These are phyloP conservation scores for Chionoecetes opilio DNA, from an alignment of 1,140 invertebrate species.

Conservation along the genomic window DNA sequence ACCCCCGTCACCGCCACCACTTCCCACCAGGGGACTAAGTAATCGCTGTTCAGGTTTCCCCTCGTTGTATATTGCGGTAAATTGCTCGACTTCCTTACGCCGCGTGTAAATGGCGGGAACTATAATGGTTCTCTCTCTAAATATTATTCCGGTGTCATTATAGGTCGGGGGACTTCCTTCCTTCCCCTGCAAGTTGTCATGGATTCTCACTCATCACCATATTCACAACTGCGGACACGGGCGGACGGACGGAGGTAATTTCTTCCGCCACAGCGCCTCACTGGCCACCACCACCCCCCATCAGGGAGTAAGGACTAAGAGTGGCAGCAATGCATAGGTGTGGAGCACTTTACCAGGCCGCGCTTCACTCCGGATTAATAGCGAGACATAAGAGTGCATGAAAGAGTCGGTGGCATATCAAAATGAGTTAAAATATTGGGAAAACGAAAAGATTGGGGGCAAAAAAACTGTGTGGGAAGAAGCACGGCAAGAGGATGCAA, in stretches of 20 bases:
- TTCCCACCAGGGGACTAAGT: not conserved
- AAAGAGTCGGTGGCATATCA: too few relatives aligned
- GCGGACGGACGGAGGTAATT: slow-evolving; percentile 14
- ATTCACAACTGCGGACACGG: not conserved
- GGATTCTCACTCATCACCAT: not conserved
- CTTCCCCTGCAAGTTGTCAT: slow-evolving; percentile 13
- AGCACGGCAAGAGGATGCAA: too few relatives aligned
- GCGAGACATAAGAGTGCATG: too few relatives aligned
- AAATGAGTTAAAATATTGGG: too few relatives aligned
- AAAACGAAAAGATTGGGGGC: too few relatives aligned
- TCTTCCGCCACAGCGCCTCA: not conserved
- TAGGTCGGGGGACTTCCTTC: not conserved
- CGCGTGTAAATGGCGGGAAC: slow-evolving; percentile 14
- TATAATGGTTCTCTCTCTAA: not conserved
- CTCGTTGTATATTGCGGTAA: not conserved
- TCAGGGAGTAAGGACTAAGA: too few relatives aligned
- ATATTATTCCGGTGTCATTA: slow-evolving; percentile 30
- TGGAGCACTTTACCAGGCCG: too few relatives aligned
- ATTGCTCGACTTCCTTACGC: not conserved
- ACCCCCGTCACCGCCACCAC: not conserved
- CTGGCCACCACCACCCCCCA: not conserved
- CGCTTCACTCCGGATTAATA: too few relatives aligned
- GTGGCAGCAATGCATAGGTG: too few relatives aligned
- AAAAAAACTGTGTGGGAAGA: too few relatives aligned
- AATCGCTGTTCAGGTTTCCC: not conserved